Percentiles rank a stretch among this genome's conserved stretches.
Conservation (phyloP, 2,797 vertebrate genomes). For the Neosalanx taihuensis region DNA sequence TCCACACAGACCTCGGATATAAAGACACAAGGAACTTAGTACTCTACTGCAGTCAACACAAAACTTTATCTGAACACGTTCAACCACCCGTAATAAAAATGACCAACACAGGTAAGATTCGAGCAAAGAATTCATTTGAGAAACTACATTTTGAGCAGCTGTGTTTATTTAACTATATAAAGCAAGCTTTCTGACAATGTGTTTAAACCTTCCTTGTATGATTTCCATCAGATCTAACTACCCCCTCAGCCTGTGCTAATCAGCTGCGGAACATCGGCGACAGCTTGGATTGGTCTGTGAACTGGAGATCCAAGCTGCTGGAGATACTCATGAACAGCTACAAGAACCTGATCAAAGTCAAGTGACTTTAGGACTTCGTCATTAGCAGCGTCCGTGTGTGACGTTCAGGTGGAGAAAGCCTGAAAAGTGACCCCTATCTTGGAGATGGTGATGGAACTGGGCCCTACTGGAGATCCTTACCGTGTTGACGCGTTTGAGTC, state of each 20-base stretch:
- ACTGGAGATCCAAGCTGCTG: constrained; percentile 69
- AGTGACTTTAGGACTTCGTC: constrained; percentile 32
- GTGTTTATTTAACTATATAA: not conserved
- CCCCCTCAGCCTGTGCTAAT: constrained; percentile 42
- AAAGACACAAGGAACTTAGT: not conserved
- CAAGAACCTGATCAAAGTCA: constrained; percentile 40
- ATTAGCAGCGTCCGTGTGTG: not conserved
- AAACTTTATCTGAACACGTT: not conserved
- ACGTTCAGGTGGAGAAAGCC: not conserved
- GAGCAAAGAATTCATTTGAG: not conserved
- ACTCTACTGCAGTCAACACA: not conserved
- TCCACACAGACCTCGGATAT: not conserved
- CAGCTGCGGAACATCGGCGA: constrained; percentile 68
- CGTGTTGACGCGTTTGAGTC: too few relatives aligned
- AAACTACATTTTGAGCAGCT: not conserved
- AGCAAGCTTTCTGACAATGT: not conserved
- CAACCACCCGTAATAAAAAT: constrained; percentile 30
- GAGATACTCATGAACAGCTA: constrained; percentile 61
- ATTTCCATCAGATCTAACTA: constrained; percentile 40
- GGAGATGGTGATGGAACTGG: not conserved
- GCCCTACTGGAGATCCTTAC: not conserved
- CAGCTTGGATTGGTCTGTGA: constrained; percentile 21
- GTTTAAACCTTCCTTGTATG: not conserved
- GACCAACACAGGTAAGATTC: constrained; percentile 47
- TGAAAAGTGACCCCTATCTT: not conserved